Percentiles rank a stretch among this genome's conserved stretches.
Conservation (phyloP, 2,888 invertebrate genomes). For the Panorpa germanica region DNA sequence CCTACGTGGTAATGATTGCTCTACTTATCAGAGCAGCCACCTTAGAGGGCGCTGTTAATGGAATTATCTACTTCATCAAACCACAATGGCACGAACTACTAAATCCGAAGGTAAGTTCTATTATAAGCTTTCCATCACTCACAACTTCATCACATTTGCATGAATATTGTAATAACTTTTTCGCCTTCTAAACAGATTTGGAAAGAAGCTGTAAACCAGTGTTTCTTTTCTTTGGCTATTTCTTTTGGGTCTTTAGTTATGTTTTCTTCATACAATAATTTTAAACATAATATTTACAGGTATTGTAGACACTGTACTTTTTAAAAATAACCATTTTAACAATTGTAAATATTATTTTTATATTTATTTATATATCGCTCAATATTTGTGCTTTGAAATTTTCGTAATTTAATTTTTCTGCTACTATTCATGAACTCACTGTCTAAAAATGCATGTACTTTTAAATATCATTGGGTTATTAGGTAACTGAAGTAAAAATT, state of each 20-base stretch:
- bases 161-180: not conserved
- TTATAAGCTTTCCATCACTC: not conserved
- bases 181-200: slow-evolving; percentile 24
- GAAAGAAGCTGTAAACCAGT: slow-evolving; percentile 39
- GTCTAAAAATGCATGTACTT: too few species aligned
- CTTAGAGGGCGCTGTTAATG: slow-evolving; percentile 48
- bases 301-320: slow-evolving; percentile 19
- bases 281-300: slow-evolving; percentile 30
- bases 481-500: too few species aligned
- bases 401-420: not conserved
- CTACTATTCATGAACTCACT: too few species aligned
- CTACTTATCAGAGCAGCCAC: slow-evolving; percentile 46
- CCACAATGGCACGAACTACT: slow-evolving; percentile 60
- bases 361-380: not conserved
- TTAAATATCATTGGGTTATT: too few species aligned
- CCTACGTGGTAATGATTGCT: slow-evolving; percentile 57
- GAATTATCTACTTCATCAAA: slow-evolving; percentile 59
- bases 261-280: slow-evolving; percentile 34
- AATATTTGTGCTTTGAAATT: not conserved
- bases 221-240: slow-evolving; percentile 34
- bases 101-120: slow-evolving; percentile 38
- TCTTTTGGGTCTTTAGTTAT: slow-evolving; percentile 34
- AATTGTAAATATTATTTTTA: not conserved
- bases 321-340: not conserved
- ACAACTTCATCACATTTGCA: not conserved